phyloP scores from a whole-genome alignment of 2,113 vertebrate species.

The Menidia beryllina region DNA sequence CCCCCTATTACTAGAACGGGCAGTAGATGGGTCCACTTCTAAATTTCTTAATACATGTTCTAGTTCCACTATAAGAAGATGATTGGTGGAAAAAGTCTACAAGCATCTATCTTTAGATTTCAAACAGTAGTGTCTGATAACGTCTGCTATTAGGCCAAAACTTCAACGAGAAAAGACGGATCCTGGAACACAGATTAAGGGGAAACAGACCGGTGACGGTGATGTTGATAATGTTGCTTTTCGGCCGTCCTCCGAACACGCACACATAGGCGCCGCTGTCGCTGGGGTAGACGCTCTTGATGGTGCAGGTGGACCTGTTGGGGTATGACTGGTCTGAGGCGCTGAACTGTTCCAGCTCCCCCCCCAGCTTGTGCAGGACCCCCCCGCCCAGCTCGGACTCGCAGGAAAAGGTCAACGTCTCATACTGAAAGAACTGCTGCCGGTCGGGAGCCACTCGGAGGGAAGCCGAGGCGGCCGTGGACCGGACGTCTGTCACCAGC shows the following conservation, averaged over 20 bases:
- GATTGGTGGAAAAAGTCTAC: too few relatives aligned
- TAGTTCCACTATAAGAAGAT: too few relatives aligned
- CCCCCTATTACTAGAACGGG: too few relatives aligned
- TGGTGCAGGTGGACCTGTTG: neutral
- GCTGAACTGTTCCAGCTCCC: neutral
- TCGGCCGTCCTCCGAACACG: neutral
- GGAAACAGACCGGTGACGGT: conserved; percentile 8
- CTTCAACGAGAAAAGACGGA: too few relatives aligned
- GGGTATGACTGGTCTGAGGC: neutral
- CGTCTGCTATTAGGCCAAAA: too few relatives aligned
- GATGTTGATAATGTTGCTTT: neutral
- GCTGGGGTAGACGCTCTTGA: rapidly evolving
- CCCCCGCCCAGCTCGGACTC: neutral
- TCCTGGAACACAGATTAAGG: too few relatives aligned
- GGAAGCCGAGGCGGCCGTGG: neutral
- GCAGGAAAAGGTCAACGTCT: neutral
- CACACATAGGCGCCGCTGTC: neutral
- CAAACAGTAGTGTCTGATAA: neutral
- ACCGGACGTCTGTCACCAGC: neutral
- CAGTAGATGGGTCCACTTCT: too few relatives aligned
- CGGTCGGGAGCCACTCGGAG: neutral
- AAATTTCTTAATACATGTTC: too few relatives aligned
- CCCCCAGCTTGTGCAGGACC: too few relatives aligned
- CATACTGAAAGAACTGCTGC: neutral
- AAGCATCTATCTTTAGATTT: too few relatives aligned